Evolutionary conservation across 2,888 invertebrate genomes (phyloP).

Genomic region (Phalera bucephala): DNA sequence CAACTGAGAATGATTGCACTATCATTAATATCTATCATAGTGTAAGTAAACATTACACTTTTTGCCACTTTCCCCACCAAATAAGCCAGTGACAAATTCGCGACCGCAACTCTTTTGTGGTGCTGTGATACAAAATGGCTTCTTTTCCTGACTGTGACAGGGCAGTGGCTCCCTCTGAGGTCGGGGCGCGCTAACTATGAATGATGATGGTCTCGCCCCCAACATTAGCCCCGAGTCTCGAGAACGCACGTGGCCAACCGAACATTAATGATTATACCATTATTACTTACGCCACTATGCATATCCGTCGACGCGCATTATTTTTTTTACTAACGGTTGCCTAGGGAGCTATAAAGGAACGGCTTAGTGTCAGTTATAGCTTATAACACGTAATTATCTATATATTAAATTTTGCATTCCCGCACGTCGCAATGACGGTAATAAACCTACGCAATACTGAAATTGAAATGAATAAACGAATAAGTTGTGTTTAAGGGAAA

Average conservation of each 20-base stretch:
- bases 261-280: slow-evolving; percentile 56
- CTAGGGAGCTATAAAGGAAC: slow-evolving; percentile 13
- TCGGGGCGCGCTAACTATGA: slow-evolving; percentile 70
- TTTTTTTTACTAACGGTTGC: slow-evolving; percentile 17
- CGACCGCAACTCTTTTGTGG: slow-evolving; percentile 75
- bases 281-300: slow-evolving; percentile 34
- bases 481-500: no score
- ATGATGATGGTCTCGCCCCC: slow-evolving; percentile 71
- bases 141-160: slow-evolving; percentile 65
- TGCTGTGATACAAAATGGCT: slow-evolving; percentile 71
- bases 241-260: slow-evolving; percentile 54
- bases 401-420: no score
- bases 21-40: slow-evolving; percentile 67
- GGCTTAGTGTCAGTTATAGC: slow-evolving; percentile 1
- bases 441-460: no score
- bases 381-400: not conserved
- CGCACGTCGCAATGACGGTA: no score
- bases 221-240: slow-evolving; percentile 49
- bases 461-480: no score
- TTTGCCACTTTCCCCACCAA: slow-evolving; percentile 46
- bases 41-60: slow-evolving; percentile 51
- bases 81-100: slow-evolving; percentile 75
- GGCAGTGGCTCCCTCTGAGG: slow-evolving; percentile 48
- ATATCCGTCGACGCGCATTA: slow-evolving; percentile 24
- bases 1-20: slow-evolving; percentile 30